Evolutionary conservation across 2,797 vertebrate genomes (phyloP).

Genomic region (Sibirionetta formosa): DNA sequence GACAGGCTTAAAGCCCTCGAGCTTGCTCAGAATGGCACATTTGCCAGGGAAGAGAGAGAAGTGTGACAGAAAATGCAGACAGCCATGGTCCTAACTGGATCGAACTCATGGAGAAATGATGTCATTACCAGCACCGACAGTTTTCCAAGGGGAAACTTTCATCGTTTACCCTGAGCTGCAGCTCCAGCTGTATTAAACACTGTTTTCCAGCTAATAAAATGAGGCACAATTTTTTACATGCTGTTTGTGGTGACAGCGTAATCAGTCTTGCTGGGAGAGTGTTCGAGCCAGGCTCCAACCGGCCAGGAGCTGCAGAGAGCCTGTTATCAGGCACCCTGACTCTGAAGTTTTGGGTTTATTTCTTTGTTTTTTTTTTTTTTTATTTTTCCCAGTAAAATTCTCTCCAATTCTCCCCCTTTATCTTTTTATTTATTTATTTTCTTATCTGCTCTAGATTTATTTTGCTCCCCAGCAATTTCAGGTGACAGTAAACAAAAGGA

Average conservation of each 20-base stretch:
- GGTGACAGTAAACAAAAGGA: slow-evolving; percentile 64
- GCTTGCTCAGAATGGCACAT: not conserved
- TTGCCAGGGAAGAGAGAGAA: not conserved
- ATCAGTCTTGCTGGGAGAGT: slow-evolving; percentile 38
- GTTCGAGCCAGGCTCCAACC: not conserved
- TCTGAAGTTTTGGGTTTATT: not conserved
- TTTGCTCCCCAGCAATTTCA: slow-evolving; percentile 62
- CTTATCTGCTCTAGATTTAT: slow-evolving; percentile 4
- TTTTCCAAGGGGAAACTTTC: slow-evolving; percentile 68
- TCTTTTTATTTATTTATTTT: slow-evolving; percentile 64
- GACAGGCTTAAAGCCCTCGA: not conserved
- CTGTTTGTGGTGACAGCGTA: slow-evolving; percentile 59
- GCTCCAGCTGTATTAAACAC: slow-evolving; percentile 58
- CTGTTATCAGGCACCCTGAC: not conserved
- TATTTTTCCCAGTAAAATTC: not conserved
- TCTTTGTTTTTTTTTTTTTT: not conserved
- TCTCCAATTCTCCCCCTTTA: not conserved
- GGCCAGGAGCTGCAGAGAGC: slow-evolving; percentile 5
- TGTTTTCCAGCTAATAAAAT: slow-evolving; percentile 62
- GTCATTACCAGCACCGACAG: not conserved
- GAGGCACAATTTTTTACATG: slow-evolving; percentile 54
- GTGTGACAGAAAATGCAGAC: slow-evolving; percentile 8
- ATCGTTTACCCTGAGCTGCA: slow-evolving; percentile 8
- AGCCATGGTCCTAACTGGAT: slow-evolving; percentile 17
- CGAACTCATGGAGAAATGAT: slow-evolving; percentile 39